Percentiles rank a stretch among this genome's conserved stretches.
These are phyloP conservation scores for Silurus lanzhouensis DNA, from an alignment of 2,797 vertebrate genomes.

Conservation along the genomic window DNA sequence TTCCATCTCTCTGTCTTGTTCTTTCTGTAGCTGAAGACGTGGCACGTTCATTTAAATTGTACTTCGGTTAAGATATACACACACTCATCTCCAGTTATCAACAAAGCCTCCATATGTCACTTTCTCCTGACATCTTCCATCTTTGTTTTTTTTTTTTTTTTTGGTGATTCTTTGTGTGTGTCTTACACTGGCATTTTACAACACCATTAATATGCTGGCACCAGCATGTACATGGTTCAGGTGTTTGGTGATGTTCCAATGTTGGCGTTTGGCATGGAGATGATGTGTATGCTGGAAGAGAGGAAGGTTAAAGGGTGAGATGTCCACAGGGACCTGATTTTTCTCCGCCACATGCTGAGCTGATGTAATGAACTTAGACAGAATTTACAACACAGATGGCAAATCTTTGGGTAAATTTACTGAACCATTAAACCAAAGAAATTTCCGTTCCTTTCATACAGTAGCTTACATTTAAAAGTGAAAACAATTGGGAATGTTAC, in stretches of 20 bases:
- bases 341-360: conserved; percentile 39
- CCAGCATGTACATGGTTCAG: conserved; percentile 29
- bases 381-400: conserved; percentile 53
- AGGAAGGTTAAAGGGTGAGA: conserved; percentile 54
- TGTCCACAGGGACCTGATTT: conserved; percentile 43
- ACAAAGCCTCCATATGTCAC: not conserved
- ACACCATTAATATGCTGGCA: conserved; percentile 1
- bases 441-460: not conserved
- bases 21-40: not conserved
- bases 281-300: conserved; percentile 32
- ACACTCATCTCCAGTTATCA: conserved; percentile 1
- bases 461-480: too few relatives aligned
- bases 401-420: conserved; percentile 20
- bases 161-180: not conserved
- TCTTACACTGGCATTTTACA: not conserved
- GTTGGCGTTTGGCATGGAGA: conserved; percentile 29
- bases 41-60: not conserved
- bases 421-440: conserved; percentile 41
- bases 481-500: too few relatives aligned
- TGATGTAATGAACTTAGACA: conserved; percentile 40
- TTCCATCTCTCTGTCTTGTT: not conserved
- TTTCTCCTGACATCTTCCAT: not conserved
- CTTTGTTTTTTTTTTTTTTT: not conserved
- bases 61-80: not conserved
- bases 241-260: conserved; percentile 45